A percentile compares a stretch with the other conserved stretches of the same genome.
Evolutionary conservation across 1,140 invertebrate genomes (phyloP).

Genomic region (Drosophila fuyamai): DNA sequence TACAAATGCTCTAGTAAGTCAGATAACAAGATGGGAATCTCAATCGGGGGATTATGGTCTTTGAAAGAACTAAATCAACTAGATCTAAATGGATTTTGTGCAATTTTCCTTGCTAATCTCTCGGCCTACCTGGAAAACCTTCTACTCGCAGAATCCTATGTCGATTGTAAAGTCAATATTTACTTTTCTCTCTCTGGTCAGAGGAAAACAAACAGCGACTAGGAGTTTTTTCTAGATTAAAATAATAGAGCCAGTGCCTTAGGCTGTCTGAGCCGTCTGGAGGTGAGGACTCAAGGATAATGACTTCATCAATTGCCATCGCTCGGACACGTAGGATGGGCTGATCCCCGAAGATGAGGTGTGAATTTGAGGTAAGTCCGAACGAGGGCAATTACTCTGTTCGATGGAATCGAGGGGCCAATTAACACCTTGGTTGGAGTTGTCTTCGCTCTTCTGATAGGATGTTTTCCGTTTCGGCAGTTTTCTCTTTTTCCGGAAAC

Average conservation of each 20-base stretch:
- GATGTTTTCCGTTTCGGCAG: conserved; percentile 15
- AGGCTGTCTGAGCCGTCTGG: conserved; percentile 63
- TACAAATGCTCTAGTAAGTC: background rate
- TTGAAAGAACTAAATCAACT: conserved; percentile 19
- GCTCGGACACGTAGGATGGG: conserved; percentile 45
- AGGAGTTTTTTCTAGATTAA: conserved; percentile 65
- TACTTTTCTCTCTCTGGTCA: conserved; percentile 52
- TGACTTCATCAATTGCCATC: conserved; percentile 71
- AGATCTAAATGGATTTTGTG: conserved; percentile 62
- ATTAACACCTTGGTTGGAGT: conserved; percentile 78
- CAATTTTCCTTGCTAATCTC: conserved; percentile 59
- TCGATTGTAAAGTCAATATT: conserved; percentile 81
- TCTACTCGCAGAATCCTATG: conserved; percentile 37
- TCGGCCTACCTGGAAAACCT: conserved; percentile 53
- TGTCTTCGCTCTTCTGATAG: conserved; percentile 11
- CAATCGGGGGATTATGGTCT: background rate
- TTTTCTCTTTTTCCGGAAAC: conserved; percentile 42
- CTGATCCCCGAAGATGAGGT: conserved; percentile 39
- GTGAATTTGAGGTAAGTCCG: conserved; percentile 76
- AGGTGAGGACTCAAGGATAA: conserved; percentile 44
- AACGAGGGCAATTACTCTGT: conserved; percentile 61
- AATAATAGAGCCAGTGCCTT: conserved; percentile 51
- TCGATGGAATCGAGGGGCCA: conserved; percentile 62
- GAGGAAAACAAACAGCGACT: conserved; percentile 19
- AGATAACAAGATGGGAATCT: background rate